Conservation (phyloP, 2,888 invertebrate genomes). For the Tachina fera region DNA sequence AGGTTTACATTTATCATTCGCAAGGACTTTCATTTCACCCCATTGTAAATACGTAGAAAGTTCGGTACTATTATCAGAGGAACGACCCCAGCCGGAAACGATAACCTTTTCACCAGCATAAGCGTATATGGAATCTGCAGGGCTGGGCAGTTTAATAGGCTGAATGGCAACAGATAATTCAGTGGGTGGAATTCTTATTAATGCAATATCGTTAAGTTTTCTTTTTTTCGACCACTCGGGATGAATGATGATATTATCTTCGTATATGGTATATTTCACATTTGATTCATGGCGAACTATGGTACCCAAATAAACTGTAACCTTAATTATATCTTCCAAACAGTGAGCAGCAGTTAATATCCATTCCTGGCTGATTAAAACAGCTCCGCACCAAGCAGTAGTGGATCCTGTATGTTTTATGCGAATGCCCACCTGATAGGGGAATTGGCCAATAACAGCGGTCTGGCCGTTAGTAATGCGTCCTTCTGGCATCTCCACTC, state of each 20-base stretch:
- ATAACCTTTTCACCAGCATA: neutral
- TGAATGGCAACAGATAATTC: neutral
- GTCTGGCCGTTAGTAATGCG: neutral
- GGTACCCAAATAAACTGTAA: neutral
- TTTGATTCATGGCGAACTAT: neutral
- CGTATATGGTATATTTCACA: neutral
- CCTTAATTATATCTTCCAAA: neutral
- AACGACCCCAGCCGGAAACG: neutral
- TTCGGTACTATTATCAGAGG: neutral
- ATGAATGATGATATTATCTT: neutral
- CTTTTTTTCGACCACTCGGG: neutral
- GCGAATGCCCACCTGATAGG: neutral
- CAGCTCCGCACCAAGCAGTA: neutral
- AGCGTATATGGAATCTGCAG: neutral
- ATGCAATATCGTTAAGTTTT: neutral
- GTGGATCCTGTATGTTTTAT: neutral
- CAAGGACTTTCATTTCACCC: neutral
- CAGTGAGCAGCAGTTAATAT: constrained; percentile 1
- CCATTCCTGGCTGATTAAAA: neutral
- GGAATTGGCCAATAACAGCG: neutral
- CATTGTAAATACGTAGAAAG: neutral
- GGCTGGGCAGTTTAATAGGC: neutral
- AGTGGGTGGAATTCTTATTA: neutral
- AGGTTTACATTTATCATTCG: neutral
- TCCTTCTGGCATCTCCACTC: neutral